These are phyloP conservation scores for Platerodrilus igneus DNA, from an alignment of 2,888 invertebrate species.

Conservation along the genomic window DNA sequence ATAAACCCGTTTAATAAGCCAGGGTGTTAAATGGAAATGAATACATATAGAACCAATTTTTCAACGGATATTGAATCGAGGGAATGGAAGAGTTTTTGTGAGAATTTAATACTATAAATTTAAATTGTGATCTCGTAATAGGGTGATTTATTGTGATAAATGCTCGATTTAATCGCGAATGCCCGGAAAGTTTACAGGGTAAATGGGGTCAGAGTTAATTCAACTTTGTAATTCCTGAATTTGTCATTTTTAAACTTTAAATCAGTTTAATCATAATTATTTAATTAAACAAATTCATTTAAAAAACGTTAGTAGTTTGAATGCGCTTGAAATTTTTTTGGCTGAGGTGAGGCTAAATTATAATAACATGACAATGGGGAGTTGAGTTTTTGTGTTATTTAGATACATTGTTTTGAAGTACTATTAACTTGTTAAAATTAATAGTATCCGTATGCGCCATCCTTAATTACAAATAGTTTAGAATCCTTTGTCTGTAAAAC, in stretches of 20 bases:
- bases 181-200: slow-evolving; percentile 25
- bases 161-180: slow-evolving; percentile 39
- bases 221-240: slow-evolving; percentile 41
- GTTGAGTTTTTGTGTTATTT: no score
- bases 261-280: slow-evolving; percentile 27
- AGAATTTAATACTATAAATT: slow-evolving; percentile 29
- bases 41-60: slow-evolving; percentile 26
- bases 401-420: no score
- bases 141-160: slow-evolving; percentile 39
- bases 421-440: no score
- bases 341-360: no score
- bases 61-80: slow-evolving; percentile 26
- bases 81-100: slow-evolving; percentile 22
- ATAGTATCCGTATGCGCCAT: no score
- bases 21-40: slow-evolving; percentile 20
- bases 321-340: no score
- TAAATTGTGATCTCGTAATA: slow-evolving; percentile 30
- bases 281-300: no score
- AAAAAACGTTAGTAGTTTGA: no score
- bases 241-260: slow-evolving; percentile 37
- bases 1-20: slow-evolving; percentile 21
- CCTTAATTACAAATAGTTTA: no score
- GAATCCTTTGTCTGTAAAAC: no score
- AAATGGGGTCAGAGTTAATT: slow-evolving; percentile 39
- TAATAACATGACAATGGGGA: no score